Evolutionary conservation across 1,140 invertebrate species (phyloP).

Genomic region (Drosophila tani): DNA sequence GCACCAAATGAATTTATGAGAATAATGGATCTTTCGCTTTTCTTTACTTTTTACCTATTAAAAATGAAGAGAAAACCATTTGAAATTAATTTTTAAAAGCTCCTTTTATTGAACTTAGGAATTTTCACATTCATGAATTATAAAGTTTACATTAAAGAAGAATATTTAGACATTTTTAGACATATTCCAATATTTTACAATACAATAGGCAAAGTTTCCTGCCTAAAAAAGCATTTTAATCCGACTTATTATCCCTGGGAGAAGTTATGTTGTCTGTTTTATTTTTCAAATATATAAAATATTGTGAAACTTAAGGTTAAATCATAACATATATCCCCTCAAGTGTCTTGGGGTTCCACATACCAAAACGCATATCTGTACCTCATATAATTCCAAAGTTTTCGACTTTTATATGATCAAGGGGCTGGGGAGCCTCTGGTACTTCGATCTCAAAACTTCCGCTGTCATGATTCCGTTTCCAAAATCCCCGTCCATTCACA

Average conservation of each 20-base stretch:
- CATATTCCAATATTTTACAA: too few relatives aligned
- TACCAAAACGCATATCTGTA: background rate
- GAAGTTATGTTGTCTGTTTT: too few relatives aligned
- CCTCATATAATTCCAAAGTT: background rate
- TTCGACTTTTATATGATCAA: background rate
- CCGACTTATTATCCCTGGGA: too few relatives aligned
- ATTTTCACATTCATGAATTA: too few relatives aligned
- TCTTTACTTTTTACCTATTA: background rate
- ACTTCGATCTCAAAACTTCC: constrained; percentile 54
- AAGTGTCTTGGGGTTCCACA: background rate
- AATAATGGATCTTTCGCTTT: constrained; percentile 1
- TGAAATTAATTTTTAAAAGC: background rate
- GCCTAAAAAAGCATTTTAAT: too few relatives aligned
- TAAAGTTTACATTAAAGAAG: too few relatives aligned
- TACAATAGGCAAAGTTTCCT: too few relatives aligned
- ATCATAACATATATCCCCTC: too few relatives aligned
- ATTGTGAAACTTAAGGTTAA: too few relatives aligned
- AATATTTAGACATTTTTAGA: too few relatives aligned
- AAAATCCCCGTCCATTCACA: constrained; percentile 52
- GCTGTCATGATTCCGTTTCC: constrained; percentile 55
- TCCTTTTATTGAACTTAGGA: too few relatives aligned
- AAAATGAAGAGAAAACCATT: background rate
- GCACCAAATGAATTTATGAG: background rate
- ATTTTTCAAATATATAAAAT: too few relatives aligned
- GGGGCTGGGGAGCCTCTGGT: background rate